Percentiles rank a stretch among this genome's conserved stretches.
Conservation (phyloP, 2,888 invertebrate species). For the Oxyscelio sp. region DNA sequence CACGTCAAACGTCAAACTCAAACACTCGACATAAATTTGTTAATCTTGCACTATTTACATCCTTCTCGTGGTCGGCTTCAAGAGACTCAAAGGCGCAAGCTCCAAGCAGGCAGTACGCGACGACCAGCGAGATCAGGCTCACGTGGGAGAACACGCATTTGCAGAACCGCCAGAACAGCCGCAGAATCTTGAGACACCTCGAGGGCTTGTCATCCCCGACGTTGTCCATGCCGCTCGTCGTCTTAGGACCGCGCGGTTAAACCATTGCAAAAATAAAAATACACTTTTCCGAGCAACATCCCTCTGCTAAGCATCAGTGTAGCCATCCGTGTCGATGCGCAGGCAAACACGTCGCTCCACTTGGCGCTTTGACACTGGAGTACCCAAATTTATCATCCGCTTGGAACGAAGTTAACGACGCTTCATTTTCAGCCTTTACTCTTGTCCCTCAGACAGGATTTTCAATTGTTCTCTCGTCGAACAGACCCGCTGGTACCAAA, state of each 20-base stretch:
- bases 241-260: not conserved
- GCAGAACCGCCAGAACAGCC: slow-evolving; percentile 85
- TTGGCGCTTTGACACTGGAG: not conserved
- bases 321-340: slow-evolving; percentile 24
- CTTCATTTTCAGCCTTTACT: not conserved
- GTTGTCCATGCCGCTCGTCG: slow-evolving; percentile 26
- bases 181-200: slow-evolving; percentile 82
- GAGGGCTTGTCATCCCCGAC: slow-evolving; percentile 81
- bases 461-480: too few species aligned
- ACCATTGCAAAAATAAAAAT: not conserved
- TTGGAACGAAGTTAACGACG: not conserved
- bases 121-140: slow-evolving; percentile 95
- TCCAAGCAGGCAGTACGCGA: slow-evolving; percentile 96
- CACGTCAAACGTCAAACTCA: slow-evolving; percentile 45
- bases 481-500: too few species aligned
- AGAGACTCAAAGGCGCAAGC: slow-evolving; percentile 95
- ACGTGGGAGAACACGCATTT: slow-evolving; percentile 95
- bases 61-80: slow-evolving; percentile 93
- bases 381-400: not conserved
- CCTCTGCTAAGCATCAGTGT: not conserved
- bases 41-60: slow-evolving; percentile 89
- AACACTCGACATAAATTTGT: slow-evolving; percentile 6
- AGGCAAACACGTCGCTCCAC: slow-evolving; percentile 7
- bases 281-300: not conserved
- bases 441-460: too few species aligned